Evolutionary conservation across 2,888 invertebrate genomes (phyloP).

Genomic region (Bellardia pandia): DNA sequence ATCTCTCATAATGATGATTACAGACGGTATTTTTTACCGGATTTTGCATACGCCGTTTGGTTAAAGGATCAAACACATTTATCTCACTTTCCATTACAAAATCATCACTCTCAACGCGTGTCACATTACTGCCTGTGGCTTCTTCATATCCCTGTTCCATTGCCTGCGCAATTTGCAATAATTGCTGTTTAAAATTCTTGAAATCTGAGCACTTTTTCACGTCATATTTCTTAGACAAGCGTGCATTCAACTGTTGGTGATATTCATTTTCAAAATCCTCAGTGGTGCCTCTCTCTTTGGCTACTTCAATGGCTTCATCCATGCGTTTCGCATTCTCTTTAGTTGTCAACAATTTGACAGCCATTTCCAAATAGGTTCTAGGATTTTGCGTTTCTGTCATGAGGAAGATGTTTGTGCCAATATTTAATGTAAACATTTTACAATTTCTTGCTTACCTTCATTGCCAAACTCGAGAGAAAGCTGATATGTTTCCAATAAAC

Average conservation of each 20-base stretch:
- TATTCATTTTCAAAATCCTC: slow-evolving; percentile 70
- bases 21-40: slow-evolving; percentile 85
- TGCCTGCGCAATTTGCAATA: slow-evolving; percentile 67
- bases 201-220: slow-evolving; percentile 71
- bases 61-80: slow-evolving; percentile 85
- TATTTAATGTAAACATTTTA: neutral
- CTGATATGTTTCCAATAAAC: slow-evolving; percentile 76
- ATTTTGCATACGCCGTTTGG: slow-evolving; percentile 84
- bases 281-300: slow-evolving; percentile 65
- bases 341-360: slow-evolving; percentile 67
- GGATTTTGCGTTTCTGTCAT: slow-evolving; percentile 72
- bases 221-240: slow-evolving; percentile 65
- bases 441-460: slow-evolving; percentile 71
- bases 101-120: slow-evolving; percentile 75
- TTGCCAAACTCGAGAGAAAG: slow-evolving; percentile 75
- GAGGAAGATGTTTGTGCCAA: neutral
- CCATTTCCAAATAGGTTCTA: slow-evolving; percentile 66
- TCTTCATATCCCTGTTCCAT: slow-evolving; percentile 10
- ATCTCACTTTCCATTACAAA: slow-evolving; percentile 77
- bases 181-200: slow-evolving; percentile 72
- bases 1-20: slow-evolving; percentile 85
- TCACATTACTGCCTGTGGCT: slow-evolving; percentile 1
- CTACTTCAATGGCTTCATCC: slow-evolving; percentile 66
- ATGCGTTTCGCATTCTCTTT: slow-evolving; percentile 66
- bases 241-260: slow-evolving; percentile 37